A percentile compares a stretch with the other conserved stretches of the same genome.
Evolutionary conservation across 2,888 invertebrate species (phyloP).

Genomic region (Drosophila putrida): DNA sequence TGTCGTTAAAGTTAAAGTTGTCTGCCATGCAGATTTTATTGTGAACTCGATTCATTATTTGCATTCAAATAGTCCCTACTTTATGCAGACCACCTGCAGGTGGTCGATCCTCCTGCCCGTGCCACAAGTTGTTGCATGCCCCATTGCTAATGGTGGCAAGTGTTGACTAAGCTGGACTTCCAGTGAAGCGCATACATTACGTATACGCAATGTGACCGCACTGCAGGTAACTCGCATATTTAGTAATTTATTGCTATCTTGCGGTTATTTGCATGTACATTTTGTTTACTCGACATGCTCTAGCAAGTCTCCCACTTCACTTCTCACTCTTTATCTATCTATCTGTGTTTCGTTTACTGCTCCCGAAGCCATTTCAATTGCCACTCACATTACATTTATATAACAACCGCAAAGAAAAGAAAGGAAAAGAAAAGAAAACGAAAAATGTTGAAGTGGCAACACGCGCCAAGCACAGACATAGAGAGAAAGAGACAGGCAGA

Average conservation of each 20-base stretch:
- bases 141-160: not conserved
- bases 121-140: not conserved
- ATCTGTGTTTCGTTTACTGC: constrained; percentile 8
- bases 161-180: constrained; percentile 10
- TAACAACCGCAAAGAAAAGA: constrained; percentile 8
- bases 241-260: constrained; percentile 58
- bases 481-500: not conserved
- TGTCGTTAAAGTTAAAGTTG: constrained; percentile 6
- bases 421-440: constrained; percentile 10
- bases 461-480: constrained; percentile 43
- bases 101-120: not conserved
- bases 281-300: constrained; percentile 11
- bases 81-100: constrained; percentile 26
- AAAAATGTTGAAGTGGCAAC: constrained; percentile 48
- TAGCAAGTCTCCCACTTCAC: not conserved
- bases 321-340: not conserved
- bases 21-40: constrained; percentile 47
- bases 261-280: constrained; percentile 30
- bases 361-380: constrained; percentile 36
- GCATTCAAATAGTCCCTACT: constrained; percentile 20
- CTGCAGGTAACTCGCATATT: constrained; percentile 46
- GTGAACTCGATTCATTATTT: constrained; percentile 26
- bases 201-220: constrained; percentile 53
- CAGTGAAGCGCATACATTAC: constrained; percentile 34
- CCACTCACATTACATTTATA: constrained; percentile 21